Conservation (phyloP, 2,888 invertebrate species). For the Pterostichus niger region DNA sequence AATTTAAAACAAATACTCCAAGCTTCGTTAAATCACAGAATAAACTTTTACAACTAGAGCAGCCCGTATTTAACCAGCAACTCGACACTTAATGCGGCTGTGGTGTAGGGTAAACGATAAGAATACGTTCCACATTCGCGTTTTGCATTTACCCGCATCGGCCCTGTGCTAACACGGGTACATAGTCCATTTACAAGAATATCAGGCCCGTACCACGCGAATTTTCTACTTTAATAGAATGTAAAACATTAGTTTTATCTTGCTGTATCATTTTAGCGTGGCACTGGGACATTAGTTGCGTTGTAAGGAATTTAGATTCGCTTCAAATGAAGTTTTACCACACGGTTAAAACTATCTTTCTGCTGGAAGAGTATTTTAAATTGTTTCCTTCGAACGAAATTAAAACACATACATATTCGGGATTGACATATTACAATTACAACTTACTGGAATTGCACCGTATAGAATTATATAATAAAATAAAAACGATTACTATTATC, state of each 20-base stretch:
- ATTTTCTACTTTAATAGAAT: not conserved
- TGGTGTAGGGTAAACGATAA: slow-evolving; percentile 8
- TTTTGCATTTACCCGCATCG: slow-evolving; percentile 9
- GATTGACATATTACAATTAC: too few species aligned
- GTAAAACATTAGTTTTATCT: slow-evolving; percentile 1
- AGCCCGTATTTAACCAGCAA: slow-evolving; percentile 9
- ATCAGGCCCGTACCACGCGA: not conserved
- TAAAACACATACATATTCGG: not conserved
- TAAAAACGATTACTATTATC: too few species aligned
- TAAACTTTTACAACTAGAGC: slow-evolving; percentile 1
- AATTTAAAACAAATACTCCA: slow-evolving; percentile 6
- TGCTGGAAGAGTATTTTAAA: not conserved
- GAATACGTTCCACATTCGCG: slow-evolving; percentile 8
- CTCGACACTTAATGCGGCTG: not conserved
- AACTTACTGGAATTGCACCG: too few species aligned
- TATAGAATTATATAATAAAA: too few species aligned
- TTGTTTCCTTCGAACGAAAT: not conserved
- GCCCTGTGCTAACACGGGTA: slow-evolving; percentile 1
- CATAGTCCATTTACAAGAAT: not conserved
- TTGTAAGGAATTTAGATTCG: slow-evolving; percentile 11
- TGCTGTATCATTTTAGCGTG: not conserved
- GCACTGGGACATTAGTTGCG: not conserved
- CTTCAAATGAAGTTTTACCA: not conserved
- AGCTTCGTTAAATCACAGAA: slow-evolving; percentile 8
- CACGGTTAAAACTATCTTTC: not conserved